These are phyloP conservation scores for Rhysida immarginata DNA, from an alignment of 1,140 invertebrate genomes.

Conservation along the genomic window DNA sequence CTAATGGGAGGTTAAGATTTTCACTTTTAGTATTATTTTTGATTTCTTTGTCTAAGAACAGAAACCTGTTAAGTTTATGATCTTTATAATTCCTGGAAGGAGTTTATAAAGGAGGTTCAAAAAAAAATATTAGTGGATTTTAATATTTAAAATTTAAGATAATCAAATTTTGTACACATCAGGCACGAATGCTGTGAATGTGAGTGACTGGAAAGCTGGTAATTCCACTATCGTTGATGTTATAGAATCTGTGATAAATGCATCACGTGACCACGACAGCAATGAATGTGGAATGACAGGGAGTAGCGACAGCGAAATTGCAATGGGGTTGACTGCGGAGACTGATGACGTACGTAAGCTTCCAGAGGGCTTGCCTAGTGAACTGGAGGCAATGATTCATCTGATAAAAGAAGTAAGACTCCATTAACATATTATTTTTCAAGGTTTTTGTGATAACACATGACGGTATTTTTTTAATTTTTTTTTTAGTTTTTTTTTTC, in stretches of 20 bases:
- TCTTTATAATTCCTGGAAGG: background rate
- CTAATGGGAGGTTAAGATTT: no score
- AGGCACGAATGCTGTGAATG: no score
- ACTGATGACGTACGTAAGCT: slow-evolving; percentile 32
- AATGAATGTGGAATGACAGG: slow-evolving; percentile 16
- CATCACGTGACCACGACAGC: slow-evolving; percentile 21
- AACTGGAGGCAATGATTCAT: slow-evolving; percentile 38
- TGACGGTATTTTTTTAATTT: no score
- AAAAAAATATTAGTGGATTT: slow-evolving; percentile 13
- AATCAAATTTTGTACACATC: no score
- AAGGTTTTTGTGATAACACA: no score
- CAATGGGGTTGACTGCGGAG: slow-evolving; percentile 28
- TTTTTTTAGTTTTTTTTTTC: no score
- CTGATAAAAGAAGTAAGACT: slow-evolving; percentile 38
- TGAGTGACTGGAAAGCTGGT: slow-evolving; percentile 20
- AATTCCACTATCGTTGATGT: slow-evolving; percentile 26
- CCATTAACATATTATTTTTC: no score
- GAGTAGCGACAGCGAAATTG: slow-evolving; percentile 14
- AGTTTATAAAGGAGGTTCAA: slow-evolving; percentile 12
- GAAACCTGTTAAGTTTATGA: no score
- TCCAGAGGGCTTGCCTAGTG: slow-evolving; percentile 39
- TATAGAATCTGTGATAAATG: slow-evolving; percentile 41
- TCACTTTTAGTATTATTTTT: no score
- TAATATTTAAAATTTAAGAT: no score
- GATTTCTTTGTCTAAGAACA: no score